A percentile compares a stretch with the other conserved stretches of the same genome.
These are phyloP conservation scores for Vultur gryphus DNA, from an alignment of 2,797 vertebrate genomes.

Conservation along the genomic window DNA sequence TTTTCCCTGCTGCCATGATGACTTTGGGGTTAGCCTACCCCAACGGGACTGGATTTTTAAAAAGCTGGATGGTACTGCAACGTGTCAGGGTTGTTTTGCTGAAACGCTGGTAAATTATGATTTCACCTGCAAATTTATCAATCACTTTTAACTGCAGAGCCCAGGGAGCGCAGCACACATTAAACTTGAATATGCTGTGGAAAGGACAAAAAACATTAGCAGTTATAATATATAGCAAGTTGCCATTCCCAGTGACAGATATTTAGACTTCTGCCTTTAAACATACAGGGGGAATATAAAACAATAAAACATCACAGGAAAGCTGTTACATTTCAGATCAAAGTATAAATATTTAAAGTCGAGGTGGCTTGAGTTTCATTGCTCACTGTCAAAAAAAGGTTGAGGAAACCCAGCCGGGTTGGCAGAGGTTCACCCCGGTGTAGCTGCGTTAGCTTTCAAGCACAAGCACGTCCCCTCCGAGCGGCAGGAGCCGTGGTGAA, in stretches of 20 bases:
- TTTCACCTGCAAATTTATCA: background rate
- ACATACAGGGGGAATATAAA: background rate
- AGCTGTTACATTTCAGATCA: background rate
- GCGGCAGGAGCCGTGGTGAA: accelerated
- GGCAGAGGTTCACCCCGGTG: background rate
- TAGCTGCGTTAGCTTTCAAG: accelerated
- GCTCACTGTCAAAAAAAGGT: background rate
- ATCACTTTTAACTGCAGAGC: background rate
- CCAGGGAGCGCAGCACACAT: background rate
- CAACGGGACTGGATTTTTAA: background rate
- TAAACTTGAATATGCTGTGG: background rate
- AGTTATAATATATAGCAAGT: background rate
- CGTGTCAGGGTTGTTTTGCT: background rate
- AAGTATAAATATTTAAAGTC: conserved; percentile 33
- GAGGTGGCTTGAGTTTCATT: background rate
- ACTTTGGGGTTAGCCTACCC: background rate
- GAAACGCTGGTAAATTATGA: background rate
- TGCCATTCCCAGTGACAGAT: background rate
- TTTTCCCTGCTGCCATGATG: background rate
- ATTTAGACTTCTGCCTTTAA: background rate
- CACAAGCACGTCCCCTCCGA: accelerated
- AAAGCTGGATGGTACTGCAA: background rate
- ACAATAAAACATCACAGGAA: background rate
- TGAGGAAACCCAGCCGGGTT: background rate
- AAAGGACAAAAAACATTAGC: background rate